A percentile compares a stretch with the other conserved stretches of the same genome.
Evolutionary conservation across 1,140 invertebrate genomes (phyloP).

Genomic region (Heliconius nattereri): DNA sequence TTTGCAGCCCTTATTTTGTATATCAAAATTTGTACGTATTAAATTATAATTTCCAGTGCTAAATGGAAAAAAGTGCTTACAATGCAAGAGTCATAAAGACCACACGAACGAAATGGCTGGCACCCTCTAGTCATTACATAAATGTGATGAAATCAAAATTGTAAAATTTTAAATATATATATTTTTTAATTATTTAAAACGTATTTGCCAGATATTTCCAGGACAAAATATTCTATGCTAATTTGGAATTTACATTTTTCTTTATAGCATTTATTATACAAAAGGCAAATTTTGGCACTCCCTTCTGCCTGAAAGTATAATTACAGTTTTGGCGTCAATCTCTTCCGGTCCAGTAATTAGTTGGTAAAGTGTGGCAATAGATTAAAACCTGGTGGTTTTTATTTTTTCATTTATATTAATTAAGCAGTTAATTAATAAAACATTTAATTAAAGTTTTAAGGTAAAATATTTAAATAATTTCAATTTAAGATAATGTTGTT

Average conservation of each 20-base stretch:
- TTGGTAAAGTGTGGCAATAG: neutral
- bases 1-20: slow-evolving; percentile 60
- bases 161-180: too few species aligned
- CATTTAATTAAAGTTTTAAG: too few species aligned
- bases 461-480: neutral
- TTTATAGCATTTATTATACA: neutral
- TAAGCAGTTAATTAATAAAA: too few species aligned
- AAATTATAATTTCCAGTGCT: neutral
- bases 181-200: too few species aligned
- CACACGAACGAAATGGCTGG: too few species aligned
- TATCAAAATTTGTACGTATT: slow-evolving; percentile 4
- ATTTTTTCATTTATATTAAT: neutral
- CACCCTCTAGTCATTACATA: too few species aligned
- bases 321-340: neutral
- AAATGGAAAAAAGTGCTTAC: too few species aligned
- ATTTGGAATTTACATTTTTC: neutral
- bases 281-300: neutral
- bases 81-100: too few species aligned
- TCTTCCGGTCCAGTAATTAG: slow-evolving; percentile 4
- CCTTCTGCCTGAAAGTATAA: neutral
- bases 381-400: neutral
- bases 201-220: neutral
- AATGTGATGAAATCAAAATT: too few species aligned
- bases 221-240: neutral
- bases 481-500: neutral